Percentiles rank a stretch among this genome's conserved stretches.
These are phyloP conservation scores for Tychaedon coryphoeus DNA, from an alignment of 2,113 vertebrate genomes.

Conservation along the genomic window DNA sequence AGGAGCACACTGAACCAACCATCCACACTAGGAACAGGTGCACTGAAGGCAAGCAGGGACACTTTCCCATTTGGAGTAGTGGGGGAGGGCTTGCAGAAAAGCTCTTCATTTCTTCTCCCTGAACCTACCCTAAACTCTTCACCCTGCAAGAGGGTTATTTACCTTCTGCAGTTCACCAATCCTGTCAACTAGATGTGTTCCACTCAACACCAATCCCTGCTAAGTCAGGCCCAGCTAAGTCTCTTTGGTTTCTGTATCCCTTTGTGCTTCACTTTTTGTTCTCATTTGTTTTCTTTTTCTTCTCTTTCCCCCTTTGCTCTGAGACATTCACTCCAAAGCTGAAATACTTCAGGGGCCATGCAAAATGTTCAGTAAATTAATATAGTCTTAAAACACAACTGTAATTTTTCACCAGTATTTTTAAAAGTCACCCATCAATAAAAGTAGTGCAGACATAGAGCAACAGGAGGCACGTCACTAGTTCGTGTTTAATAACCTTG, in stretches of 20 bases:
- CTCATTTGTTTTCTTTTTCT: not conserved
- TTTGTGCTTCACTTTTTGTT: not conserved
- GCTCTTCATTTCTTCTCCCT: not conserved
- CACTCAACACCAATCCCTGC: not conserved
- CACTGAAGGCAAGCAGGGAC: conserved; percentile 49
- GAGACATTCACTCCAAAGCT: not conserved
- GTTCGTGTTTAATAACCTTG: not conserved
- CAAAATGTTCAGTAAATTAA: not conserved
- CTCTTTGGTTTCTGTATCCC: not conserved
- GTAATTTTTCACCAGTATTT: not conserved
- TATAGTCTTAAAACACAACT: not conserved
- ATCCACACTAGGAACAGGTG: conserved; percentile 52
- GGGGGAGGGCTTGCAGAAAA: not conserved
- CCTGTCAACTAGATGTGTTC: not conserved
- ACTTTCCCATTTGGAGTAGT: not conserved
- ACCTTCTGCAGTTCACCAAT: not conserved
- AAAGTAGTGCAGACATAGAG: not conserved
- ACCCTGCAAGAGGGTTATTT: not conserved
- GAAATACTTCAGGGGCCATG: not conserved
- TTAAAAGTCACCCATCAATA: not conserved
- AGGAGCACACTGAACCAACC: not conserved
- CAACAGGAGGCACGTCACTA: not conserved
- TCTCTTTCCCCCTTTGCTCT: not conserved
- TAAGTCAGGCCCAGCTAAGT: not conserved
- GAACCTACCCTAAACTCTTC: not conserved